phyloP scores from a whole-genome alignment of 2,797 vertebrate genomes.

The Chelidonichthys spinosus region DNA sequence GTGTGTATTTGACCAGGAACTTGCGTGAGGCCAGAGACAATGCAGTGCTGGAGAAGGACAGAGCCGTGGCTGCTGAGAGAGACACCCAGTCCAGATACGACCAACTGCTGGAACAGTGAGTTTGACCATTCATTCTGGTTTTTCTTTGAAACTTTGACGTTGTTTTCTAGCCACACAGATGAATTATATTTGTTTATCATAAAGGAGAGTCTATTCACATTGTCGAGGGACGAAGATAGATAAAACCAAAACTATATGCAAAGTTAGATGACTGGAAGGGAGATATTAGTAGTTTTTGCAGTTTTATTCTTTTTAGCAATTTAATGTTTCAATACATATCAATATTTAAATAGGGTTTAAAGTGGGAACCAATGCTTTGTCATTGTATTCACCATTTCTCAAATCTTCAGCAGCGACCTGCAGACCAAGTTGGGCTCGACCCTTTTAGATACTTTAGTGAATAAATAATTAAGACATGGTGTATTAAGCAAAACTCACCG shows the following conservation, averaged over 20 bases:
- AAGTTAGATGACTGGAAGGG: too few species aligned
- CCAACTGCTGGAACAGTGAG: slow-evolving; percentile 95
- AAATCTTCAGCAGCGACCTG: neutral
- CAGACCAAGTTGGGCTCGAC: neutral
- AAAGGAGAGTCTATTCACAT: neutral
- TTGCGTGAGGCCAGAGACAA: slow-evolving; percentile 94
- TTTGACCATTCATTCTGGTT: slow-evolving; percentile 30
- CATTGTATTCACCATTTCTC: neutral
- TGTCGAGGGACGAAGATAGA: neutral
- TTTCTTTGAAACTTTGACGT: neutral
- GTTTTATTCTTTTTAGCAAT: neutral
- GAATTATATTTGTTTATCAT: neutral
- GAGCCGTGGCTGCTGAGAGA: slow-evolving; percentile 88
- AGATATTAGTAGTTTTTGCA: too few species aligned
- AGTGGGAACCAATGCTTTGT: too few species aligned
- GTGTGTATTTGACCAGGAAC: slow-evolving; percentile 83
- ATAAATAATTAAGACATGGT: neutral
- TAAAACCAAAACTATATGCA: neutral
- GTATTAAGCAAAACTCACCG: neutral
- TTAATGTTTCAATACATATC: too few species aligned
- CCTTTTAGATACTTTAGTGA: neutral
- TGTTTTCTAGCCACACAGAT: neutral
- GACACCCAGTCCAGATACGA: slow-evolving; percentile 91
- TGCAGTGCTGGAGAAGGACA: slow-evolving; percentile 92
- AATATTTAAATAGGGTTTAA: too few species aligned